Evolutionary conservation across 2,797 vertebrate species (phyloP).

Genomic region (Poecile montanus): DNA sequence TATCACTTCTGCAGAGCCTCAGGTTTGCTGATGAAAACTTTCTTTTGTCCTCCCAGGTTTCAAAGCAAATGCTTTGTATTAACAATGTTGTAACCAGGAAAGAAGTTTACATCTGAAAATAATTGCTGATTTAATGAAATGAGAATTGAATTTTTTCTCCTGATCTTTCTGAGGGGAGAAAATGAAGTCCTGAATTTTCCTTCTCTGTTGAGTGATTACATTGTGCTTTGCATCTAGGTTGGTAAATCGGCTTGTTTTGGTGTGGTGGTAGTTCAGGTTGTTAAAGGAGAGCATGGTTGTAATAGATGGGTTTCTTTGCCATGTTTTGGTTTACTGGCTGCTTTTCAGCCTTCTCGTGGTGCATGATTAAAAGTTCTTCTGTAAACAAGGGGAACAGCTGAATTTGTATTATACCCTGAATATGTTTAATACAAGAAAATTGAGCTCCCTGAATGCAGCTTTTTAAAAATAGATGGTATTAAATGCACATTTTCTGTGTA

Average conservation of each 20-base stretch:
- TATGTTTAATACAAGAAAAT: conserved; percentile 18
- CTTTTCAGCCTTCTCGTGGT: conserved; percentile 42
- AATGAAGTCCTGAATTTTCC: conserved; percentile 8
- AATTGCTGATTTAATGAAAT: not conserved
- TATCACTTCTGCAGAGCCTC: not conserved
- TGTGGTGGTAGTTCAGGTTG: conserved; percentile 16
- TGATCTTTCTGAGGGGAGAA: not conserved
- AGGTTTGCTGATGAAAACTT: conserved; percentile 28
- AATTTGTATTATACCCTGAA: not conserved
- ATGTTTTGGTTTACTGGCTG: not conserved
- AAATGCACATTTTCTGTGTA: not conserved
- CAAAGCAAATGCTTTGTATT: not conserved
- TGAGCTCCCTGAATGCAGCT: not conserved
- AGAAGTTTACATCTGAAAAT: not conserved
- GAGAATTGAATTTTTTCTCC: conserved; percentile 29
- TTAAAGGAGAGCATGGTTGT: conserved; percentile 31
- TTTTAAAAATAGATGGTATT: not conserved
- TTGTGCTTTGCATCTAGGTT: not conserved
- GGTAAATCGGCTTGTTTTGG: conserved; percentile 17
- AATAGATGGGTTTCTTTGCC: conserved; percentile 27
- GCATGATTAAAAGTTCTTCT: not conserved
- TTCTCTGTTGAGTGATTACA: conserved; percentile 38
- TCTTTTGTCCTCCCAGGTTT: conserved; percentile 12
- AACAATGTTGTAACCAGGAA: not conserved
- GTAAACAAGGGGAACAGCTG: not conserved